Conservation (phyloP, 2,113 vertebrate species). For the Eulacestoma nigropectus region DNA sequence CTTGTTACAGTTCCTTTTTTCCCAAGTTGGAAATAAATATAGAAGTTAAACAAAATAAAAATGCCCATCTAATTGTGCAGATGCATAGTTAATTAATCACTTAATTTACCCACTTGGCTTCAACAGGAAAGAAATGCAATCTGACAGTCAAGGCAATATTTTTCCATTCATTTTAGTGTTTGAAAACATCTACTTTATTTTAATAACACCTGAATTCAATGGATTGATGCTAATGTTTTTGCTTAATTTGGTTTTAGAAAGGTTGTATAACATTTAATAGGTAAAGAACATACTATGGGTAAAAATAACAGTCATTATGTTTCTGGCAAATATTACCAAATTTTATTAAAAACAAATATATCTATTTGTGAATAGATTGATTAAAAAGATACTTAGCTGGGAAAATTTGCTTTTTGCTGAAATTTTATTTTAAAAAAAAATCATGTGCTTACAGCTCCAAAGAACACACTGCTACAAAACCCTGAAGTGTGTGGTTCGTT, state of each 20-base stretch:
- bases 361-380: neutral
- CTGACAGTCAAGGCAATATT: slow-evolving; percentile 30
- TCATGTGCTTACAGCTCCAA: neutral
- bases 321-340: slow-evolving; percentile 17
- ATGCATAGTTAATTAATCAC: slow-evolving; percentile 48
- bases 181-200: slow-evolving; percentile 21
- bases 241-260: slow-evolving; percentile 27
- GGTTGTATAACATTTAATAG: slow-evolving; percentile 14
- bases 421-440: neutral
- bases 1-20: neutral
- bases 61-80: slow-evolving; percentile 51
- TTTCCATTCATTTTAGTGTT: neutral
- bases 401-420: slow-evolving; percentile 26
- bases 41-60: slow-evolving; percentile 43
- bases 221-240: slow-evolving; percentile 14
- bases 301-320: slow-evolving; percentile 28
- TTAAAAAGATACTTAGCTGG: neutral
- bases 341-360: slow-evolving; percentile 28
- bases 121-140: slow-evolving; percentile 23
- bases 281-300: neutral
- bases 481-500: neutral
- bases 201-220: neutral
- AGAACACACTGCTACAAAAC: neutral
- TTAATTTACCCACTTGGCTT: slow-evolving; percentile 51
- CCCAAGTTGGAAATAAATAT: neutral